Evolutionary conservation across 2,113 vertebrate genomes (phyloP).

Genomic region (Sterrhoptilus dennistouni): DNA sequence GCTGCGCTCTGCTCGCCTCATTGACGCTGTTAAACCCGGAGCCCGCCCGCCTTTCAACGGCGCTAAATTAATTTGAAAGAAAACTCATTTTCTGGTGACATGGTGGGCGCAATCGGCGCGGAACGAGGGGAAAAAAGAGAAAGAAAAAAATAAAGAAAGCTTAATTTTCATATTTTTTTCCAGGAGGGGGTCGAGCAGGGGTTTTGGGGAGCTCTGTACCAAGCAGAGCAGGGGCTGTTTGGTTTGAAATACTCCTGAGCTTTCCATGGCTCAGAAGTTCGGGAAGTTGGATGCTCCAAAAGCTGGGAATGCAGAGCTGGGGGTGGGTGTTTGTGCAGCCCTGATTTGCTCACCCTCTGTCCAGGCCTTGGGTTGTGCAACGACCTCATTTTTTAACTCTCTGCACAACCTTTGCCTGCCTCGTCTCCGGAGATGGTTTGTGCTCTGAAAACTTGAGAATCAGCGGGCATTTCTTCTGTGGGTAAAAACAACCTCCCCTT

Average conservation of each 20-base stretch:
- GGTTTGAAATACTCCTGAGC: accelerated
- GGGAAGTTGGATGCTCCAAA: not conserved
- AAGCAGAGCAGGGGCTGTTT: not conserved
- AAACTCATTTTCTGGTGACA: not conserved
- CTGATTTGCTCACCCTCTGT: not conserved
- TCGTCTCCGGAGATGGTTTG: accelerated
- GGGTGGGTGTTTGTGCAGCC: not conserved
- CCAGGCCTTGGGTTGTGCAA: not conserved
- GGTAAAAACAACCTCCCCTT: not conserved
- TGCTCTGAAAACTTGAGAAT: not conserved
- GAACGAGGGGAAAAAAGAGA: not conserved
- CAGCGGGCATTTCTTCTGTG: not conserved
- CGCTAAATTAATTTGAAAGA: not conserved
- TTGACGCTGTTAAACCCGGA: not conserved
- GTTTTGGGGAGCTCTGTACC: not conserved
- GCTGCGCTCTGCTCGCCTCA: constrained; percentile 28
- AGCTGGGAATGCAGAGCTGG: not conserved
- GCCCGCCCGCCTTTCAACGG: not conserved
- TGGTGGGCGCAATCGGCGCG: not conserved
- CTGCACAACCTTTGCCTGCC: not conserved
- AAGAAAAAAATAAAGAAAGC: not conserved
- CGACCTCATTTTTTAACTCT: not conserved
- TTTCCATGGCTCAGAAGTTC: accelerated
- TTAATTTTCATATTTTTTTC: not conserved
- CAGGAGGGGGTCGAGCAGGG: not conserved